phyloP scores from a whole-genome alignment of 2,113 vertebrate genomes.

The Ciconia stormi region DNA sequence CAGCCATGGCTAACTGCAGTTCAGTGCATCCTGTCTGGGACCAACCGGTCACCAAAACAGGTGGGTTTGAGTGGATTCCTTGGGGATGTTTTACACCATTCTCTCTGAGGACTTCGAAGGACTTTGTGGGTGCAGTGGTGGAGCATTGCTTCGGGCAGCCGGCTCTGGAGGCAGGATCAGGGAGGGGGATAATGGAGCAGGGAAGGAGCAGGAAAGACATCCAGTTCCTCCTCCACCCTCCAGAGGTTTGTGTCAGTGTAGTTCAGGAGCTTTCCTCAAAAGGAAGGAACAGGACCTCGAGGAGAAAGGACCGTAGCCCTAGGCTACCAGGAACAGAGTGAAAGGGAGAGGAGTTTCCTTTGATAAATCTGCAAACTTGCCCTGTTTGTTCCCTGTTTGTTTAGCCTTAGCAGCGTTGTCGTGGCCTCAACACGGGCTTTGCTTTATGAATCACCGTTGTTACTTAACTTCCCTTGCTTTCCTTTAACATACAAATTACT shows the following conservation, averaged over 20 bases:
- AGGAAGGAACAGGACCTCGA: too few relatives aligned
- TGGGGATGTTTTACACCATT: rapidly evolving
- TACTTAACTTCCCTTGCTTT: background rate
- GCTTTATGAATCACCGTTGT: background rate
- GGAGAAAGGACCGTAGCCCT: rapidly evolving
- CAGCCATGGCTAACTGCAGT: rapidly evolving
- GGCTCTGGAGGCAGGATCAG: background rate
- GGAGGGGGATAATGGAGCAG: background rate
- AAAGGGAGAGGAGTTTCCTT: background rate
- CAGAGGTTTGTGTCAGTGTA: too few relatives aligned
- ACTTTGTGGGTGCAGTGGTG: background rate
- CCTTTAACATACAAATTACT: background rate
- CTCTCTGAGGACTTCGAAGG: rapidly evolving
- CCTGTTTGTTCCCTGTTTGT: background rate
- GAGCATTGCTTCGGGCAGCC: background rate
- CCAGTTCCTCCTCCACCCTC: rapidly evolving
- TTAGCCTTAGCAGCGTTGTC: background rate
- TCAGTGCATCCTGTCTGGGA: background rate
- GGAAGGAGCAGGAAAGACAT: background rate
- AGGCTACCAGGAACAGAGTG: background rate
- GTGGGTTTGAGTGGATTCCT: background rate
- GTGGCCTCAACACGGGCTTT: rapidly evolving
- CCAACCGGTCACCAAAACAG: rapidly evolving
- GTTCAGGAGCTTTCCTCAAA: background rate
- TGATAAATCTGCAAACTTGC: background rate